Percentiles rank a stretch among this genome's conserved stretches.
Evolutionary conservation across 2,888 invertebrate genomes (phyloP).

Genomic region (Acleris cristana): DNA sequence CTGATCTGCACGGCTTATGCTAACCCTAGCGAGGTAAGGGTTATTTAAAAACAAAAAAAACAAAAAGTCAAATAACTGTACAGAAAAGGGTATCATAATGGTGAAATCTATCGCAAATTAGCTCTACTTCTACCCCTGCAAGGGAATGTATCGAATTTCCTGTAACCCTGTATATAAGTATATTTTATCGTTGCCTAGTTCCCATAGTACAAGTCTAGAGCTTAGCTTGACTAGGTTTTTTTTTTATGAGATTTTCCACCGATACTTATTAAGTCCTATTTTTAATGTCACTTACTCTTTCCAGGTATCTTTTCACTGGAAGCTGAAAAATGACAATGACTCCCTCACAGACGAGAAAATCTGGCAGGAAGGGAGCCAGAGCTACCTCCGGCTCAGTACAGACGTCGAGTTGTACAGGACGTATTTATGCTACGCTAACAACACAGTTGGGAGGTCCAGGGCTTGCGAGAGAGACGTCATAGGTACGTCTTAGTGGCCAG

Average conservation of each 20-base stretch:
- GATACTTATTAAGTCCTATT: too few species aligned
- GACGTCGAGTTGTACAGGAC: constrained; percentile 85
- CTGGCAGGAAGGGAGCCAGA: constrained; percentile 68
- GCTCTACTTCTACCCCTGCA: too few species aligned
- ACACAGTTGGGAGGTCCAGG: constrained; percentile 88
- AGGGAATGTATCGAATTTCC: too few species aligned
- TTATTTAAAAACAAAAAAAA: neutral
- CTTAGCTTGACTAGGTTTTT: too few species aligned
- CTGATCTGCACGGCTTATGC: constrained; percentile 92
- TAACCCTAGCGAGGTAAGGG: constrained; percentile 88
- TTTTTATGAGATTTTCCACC: too few species aligned
- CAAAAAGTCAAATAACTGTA: too few species aligned
- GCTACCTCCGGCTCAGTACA: constrained; percentile 78
- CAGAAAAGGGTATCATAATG: too few species aligned
- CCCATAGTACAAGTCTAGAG: too few species aligned
- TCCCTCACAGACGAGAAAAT: constrained; percentile 86
- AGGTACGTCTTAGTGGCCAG: constrained; percentile 69
- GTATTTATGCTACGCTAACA: constrained; percentile 93
- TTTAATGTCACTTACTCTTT: too few species aligned
- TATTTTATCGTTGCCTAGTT: too few species aligned
- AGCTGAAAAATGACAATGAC: constrained; percentile 92
- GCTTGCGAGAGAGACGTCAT: constrained; percentile 87
- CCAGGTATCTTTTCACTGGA: constrained; percentile 91
- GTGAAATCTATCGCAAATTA: too few species aligned
- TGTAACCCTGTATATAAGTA: too few species aligned